Conservation (phyloP, 2,797 vertebrate genomes). For the Platalea minor region DNA sequence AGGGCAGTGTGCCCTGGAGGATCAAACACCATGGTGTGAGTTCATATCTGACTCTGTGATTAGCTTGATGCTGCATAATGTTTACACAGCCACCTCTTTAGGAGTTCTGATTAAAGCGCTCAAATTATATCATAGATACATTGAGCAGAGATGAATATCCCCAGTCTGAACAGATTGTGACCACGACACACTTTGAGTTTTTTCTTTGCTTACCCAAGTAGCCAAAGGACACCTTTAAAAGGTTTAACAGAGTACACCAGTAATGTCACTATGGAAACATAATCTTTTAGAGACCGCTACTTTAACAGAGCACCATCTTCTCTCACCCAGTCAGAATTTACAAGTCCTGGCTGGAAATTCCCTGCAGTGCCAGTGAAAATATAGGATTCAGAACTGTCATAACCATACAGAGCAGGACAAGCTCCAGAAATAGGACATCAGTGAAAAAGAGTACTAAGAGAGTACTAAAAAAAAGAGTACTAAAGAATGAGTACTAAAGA, state of each 20-base stretch:
- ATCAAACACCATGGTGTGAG: constrained; percentile 21
- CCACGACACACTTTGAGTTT: not conserved
- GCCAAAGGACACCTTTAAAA: constrained; percentile 2
- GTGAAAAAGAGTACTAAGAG: not conserved
- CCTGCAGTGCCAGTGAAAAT: not conserved
- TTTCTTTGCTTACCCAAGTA: not conserved
- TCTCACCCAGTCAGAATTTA: not conserved
- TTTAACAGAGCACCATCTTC: not conserved
- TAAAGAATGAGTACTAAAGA: not conserved
- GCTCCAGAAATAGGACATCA: not conserved
- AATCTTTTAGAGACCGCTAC: not conserved
- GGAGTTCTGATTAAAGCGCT: not conserved
- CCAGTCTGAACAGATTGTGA: not conserved
- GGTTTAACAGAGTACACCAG: not conserved
- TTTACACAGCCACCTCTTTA: constrained; percentile 10
- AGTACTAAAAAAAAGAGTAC: too few species aligned
- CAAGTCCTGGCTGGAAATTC: not conserved
- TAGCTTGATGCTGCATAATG: not conserved
- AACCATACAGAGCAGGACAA: not conserved
- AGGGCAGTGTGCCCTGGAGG: constrained; percentile 31
- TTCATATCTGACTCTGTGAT: constrained; percentile 16
- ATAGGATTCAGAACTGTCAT: not conserved
- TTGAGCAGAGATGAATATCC: not conserved
- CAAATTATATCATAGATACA: not conserved
- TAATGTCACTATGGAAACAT: constrained; percentile 27